A percentile compares a stretch with the other conserved stretches of the same genome.
These are phyloP conservation scores for Smittia sp. DNA, from an alignment of 2,888 invertebrate genomes.

Conservation along the genomic window DNA sequence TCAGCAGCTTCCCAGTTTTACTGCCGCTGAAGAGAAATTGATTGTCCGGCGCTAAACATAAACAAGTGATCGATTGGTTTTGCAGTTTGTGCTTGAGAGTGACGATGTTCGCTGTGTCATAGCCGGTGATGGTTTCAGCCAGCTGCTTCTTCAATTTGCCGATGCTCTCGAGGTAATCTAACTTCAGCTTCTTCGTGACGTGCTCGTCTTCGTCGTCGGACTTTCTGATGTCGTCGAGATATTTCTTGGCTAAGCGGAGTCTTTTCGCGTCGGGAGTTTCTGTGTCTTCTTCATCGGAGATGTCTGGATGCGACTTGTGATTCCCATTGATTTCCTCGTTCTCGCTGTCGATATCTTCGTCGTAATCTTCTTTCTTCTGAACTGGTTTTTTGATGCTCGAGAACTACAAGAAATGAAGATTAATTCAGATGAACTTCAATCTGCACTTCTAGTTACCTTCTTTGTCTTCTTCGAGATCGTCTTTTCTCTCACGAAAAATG, in stretches of 20 bases:
- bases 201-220: slow-evolving; percentile 60
- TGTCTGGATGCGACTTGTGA: slow-evolving; percentile 53
- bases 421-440: not conserved
- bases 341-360: slow-evolving; percentile 66
- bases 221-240: slow-evolving; percentile 76
- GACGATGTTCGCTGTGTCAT: slow-evolving; percentile 53
- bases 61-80: slow-evolving; percentile 72
- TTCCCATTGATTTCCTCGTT: slow-evolving; percentile 61
- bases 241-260: slow-evolving; percentile 82
- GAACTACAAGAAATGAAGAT: slow-evolving; percentile 43
- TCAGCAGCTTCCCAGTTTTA: slow-evolving; percentile 83
- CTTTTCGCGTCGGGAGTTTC: slow-evolving; percentile 91
- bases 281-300: slow-evolving; percentile 59
- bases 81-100: slow-evolving; percentile 74
- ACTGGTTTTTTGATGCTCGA: slow-evolving; percentile 33
- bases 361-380: slow-evolving; percentile 51
- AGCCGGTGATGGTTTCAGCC: slow-evolving; percentile 62
- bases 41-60: slow-evolving; percentile 73
- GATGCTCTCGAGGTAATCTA: slow-evolving; percentile 81
- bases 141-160: slow-evolving; percentile 74
- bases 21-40: slow-evolving; percentile 75
- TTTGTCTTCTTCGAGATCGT: slow-evolving; percentile 53
- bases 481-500: slow-evolving; percentile 50
- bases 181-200: slow-evolving; percentile 69
- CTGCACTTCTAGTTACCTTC: slow-evolving; percentile 46